Evolutionary conservation across 2,113 vertebrate species (phyloP), one percentile per base, ranked within the genome.

Genomic region (Clarias batrachus): DNA sequence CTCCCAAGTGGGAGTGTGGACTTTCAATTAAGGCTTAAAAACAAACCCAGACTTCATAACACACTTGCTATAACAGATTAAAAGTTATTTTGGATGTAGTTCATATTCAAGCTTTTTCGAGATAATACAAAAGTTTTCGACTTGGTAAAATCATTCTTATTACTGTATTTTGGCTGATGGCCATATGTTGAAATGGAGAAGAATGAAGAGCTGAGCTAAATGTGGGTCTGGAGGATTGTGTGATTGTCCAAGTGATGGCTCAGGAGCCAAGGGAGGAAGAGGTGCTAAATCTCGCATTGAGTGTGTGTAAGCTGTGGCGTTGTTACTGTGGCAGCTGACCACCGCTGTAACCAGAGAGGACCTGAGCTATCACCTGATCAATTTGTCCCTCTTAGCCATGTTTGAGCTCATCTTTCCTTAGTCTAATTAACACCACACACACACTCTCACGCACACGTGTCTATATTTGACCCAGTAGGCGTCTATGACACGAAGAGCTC

Each of bases 281-380:
- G 78, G 82, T 16, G 25, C 54, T 87, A 23, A 54, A 82, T 78
- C 27, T 65, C 37, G 82, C 79, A 17, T 41, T 66, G 74, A 76
- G 23, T 59, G 33, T 68, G 81, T 81, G 77, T 85, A 41, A 71
- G 63, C 52, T 59, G 33, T 80, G 54, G 23, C 41, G 30, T 14
- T 84, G 85, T 87, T 84, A 63, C 88, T 71, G 19, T 48, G 57
- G 82, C 70, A 60, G 65, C 82, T 68, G 85, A 84, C 85, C 19
- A 66, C 73, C 41, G 65, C 62, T 79, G 88, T 80, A 86, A 90
- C 85, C 78, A 68, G 68, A 88, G 56, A 82, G 62, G 30, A 56
- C 77, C 17, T 59, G 54, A 54, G 25, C 56, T 71, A 27, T 82
- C 82, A 71, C 7, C 80, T 82, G 65, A 81, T 68, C 27, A 80